Evolutionary conservation across 2,797 vertebrate species (phyloP).

Genomic region (Pipistrellus pygmaeus): DNA sequence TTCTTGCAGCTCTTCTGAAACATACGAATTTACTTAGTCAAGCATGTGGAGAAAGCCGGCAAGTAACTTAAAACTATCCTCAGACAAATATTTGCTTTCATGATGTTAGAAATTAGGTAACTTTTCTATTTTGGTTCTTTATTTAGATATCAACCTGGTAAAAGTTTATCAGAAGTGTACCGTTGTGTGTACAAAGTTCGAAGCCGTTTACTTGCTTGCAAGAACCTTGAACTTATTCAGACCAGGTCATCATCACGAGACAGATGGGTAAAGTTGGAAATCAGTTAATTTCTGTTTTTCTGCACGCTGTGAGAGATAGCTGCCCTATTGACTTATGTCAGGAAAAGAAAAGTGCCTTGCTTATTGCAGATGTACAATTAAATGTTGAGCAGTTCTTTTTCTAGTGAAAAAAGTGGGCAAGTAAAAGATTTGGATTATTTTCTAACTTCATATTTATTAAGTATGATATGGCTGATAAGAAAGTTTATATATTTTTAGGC

Average conservation of each 20-base stretch:
- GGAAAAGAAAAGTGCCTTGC: background rate
- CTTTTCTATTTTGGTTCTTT: conserved; percentile 68
- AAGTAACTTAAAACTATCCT: conserved; percentile 83
- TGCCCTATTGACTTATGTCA: conserved; percentile 31
- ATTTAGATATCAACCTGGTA: conserved; percentile 97
- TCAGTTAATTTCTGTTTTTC: conserved; percentile 71
- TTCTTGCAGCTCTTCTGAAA: conserved; percentile 95
- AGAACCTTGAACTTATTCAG: conserved; percentile 97
- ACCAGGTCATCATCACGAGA: conserved; percentile 95
- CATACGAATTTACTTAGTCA: conserved; percentile 95
- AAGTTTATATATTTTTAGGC: background rate
- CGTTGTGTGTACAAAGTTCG: conserved; percentile 97
- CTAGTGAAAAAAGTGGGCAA: conserved; percentile 46
- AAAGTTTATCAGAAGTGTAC: conserved; percentile 95
- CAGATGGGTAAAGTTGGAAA: conserved; percentile 92
- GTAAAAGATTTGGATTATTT: conserved; percentile 40
- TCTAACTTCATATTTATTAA: conserved; percentile 30
- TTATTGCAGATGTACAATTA: conserved; percentile 38
- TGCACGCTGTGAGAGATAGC: conserved; percentile 17
- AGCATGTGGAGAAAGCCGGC: conserved; percentile 96
- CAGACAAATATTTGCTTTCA: conserved; percentile 71
- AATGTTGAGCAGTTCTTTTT: conserved; percentile 40
- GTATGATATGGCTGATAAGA: background rate
- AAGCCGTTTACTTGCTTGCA: conserved; percentile 96
- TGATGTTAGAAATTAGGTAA: conserved; percentile 72